Evolutionary conservation across 1,140 invertebrate species (phyloP), one percentile per base, ranked within the genome.

Genomic region (Brachionus rotundiformis): DNA sequence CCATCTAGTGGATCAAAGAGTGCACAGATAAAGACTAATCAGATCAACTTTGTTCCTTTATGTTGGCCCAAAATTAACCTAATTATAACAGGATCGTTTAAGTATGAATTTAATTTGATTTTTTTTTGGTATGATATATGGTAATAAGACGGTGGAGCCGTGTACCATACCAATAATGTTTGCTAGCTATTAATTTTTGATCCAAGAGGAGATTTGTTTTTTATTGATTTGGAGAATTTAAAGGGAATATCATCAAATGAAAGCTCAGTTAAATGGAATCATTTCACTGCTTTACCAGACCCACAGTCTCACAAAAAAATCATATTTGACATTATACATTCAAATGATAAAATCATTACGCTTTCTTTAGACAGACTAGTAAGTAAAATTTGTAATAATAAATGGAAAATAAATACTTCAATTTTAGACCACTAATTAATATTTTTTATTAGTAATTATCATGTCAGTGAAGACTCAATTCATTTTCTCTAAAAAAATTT

Each of bases 71-170:
- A 59, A 27, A 19, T 31, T 11, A 79, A 59, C 31, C 25, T 79
- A 25, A 59, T 79, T 19, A 8, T 79, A 31, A 59, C 47, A 16
- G 76, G 76, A 25, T 79, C 76, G 11, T 79, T 79, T 11, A 79
- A 79, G 73, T 77, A 77, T n/a, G 1, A 25, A 16, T 16, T 39
- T 13, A 16, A 11, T n/a, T n/a, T n/a, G n/a, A n/a, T n/a, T n/a
- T n/a, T n/a, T n/a, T n/a, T n/a, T n/a, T n/a, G n/a, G n/a, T n/a
- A n/a, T n/a, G n/a, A n/a, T n/a, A n/a, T n/a, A n/a, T n/a, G n/a
- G n/a, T n/a, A n/a, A n/a, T n/a, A n/a, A n/a, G n/a, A n/a, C n/a
- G n/a, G n/a, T n/a, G n/a, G n/a, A n/a, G n/a, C n/a, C n/a, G n/a
- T n/a, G n/a, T n/a, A n/a, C n/a, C n/a, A n/a, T n/a, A n/a, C n/a